These are phyloP conservation scores for Alexandromys fortis DNA, from an alignment of 2,113 vertebrate genomes.

Conservation along the genomic window DNA sequence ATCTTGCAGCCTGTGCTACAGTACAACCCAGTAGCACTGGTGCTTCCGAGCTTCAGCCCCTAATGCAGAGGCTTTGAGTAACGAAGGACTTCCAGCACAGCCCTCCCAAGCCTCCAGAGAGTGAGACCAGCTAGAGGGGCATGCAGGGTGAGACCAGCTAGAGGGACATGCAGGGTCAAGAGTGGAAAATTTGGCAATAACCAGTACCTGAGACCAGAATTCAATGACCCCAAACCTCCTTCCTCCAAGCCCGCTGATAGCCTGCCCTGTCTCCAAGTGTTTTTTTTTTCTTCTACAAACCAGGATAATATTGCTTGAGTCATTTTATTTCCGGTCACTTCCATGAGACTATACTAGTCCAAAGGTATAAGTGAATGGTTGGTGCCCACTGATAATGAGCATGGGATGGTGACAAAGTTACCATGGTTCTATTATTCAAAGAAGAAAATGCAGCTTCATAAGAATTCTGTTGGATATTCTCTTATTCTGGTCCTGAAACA, in stretches of 20 bases:
- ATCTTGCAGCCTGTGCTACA: slow-evolving; percentile 53
- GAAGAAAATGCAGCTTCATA: not conserved
- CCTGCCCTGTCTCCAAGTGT: accelerated
- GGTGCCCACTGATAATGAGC: not conserved
- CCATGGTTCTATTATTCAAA: not conserved
- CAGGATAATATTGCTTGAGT: not conserved
- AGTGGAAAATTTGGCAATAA: not conserved
- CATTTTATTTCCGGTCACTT: not conserved
- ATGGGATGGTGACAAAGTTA: not conserved
- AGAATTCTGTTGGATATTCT: not conserved
- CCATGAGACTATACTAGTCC: not conserved
- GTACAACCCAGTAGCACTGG: slow-evolving; percentile 29
- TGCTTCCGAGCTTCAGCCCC: not conserved
- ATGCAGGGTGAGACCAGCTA: slow-evolving; percentile 1
- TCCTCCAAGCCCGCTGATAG: accelerated
- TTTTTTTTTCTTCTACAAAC: not conserved
- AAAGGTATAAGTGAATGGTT: slow-evolving; percentile 14
- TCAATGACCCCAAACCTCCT: accelerated
- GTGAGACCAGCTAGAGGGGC: not conserved
- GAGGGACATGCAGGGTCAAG: slow-evolving; percentile 2
- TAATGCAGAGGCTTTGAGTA: not conserved
- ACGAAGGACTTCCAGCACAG: not conserved
- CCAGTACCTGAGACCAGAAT: accelerated
- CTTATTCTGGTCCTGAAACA: not conserved
- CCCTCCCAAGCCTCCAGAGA: not conserved